phyloP scores from a whole-genome alignment of 1,140 invertebrate genomes.

The Psix sp. region DNA sequence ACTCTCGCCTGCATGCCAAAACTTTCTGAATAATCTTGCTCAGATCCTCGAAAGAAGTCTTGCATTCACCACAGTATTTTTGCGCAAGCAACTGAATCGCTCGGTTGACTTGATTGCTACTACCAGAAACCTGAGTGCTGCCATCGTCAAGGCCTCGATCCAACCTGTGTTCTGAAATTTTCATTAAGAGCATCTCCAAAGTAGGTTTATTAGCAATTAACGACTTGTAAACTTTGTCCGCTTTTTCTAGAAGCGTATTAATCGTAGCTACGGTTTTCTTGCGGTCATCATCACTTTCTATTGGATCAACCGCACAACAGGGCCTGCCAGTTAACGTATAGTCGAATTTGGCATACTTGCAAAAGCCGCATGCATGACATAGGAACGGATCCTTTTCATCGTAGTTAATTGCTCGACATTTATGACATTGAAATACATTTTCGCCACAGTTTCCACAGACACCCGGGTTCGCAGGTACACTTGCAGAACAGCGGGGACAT shows the following conservation, averaged over 20 bases:
- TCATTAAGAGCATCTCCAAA: constrained; percentile 88
- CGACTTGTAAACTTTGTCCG: constrained; percentile 95
- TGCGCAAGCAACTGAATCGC: constrained; percentile 92
- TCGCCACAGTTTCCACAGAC: constrained; percentile 98
- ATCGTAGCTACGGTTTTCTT: constrained; percentile 95
- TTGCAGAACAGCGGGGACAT: constrained; percentile 96
- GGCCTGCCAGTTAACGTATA: constrained; percentile 92
- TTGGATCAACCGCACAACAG: constrained; percentile 96
- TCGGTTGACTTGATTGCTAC: constrained; percentile 83
- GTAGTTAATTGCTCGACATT: constrained; percentile 98
- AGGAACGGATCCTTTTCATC: constrained; percentile 99
- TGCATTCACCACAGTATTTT: constrained; percentile 96
- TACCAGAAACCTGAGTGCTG: constrained; percentile 76
- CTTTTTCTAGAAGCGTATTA: constrained; percentile 93
- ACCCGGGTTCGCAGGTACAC: constrained; percentile 96
- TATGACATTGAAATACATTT: constrained; percentile 99
- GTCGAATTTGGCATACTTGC: constrained; percentile 99
- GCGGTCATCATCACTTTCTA: constrained; percentile 97
- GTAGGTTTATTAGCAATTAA: constrained; percentile 92
- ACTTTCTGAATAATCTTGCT: constrained; percentile 97
- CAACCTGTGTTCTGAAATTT: constrained; percentile 85
- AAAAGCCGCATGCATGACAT: constrained; percentile 98
- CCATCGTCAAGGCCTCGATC: constrained; percentile 82
- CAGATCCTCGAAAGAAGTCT: constrained; percentile 95
- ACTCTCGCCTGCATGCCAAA: constrained; percentile 90